Conservation (phyloP, 2,888 invertebrate species). For the Callyntrura guangdongensis region DNA sequence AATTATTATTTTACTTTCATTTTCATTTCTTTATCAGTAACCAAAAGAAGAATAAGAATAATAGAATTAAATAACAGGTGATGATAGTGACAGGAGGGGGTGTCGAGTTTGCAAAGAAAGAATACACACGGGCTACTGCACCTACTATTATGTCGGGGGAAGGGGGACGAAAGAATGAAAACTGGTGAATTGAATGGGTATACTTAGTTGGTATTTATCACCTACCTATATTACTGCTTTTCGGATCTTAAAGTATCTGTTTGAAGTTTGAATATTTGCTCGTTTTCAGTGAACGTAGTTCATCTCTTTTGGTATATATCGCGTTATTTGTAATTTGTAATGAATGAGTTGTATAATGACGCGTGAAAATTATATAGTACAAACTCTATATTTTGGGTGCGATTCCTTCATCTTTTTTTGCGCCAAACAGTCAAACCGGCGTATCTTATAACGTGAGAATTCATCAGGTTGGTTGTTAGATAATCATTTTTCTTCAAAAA, state of each 20-base stretch:
- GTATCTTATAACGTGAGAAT: conserved; percentile 1
- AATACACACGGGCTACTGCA: neutral
- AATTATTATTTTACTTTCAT: conserved; percentile 10
- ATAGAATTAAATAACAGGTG: neutral
- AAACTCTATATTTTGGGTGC: neutral
- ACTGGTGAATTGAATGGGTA: neutral
- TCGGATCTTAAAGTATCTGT: neutral
- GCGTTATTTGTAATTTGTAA: too few species aligned
- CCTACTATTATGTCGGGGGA: neutral
- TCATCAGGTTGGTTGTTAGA: conserved; percentile 21
- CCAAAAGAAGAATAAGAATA: neutral
- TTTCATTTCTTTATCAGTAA: conserved; percentile 2
- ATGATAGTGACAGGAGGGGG: neutral
- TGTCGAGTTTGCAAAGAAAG: neutral
- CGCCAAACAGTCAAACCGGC: neutral
- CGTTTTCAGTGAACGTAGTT: neutral
- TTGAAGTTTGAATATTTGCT: too few species aligned
- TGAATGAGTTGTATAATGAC: neutral
- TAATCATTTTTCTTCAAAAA: neutral
- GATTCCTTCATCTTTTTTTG: neutral
- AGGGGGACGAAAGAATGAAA: neutral
- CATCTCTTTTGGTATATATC: neutral
- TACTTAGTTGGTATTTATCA: neutral
- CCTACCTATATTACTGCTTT: neutral
- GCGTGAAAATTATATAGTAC: neutral